Conservation (phyloP, 2,888 invertebrate genomes). For the Drosophila subquinaria region DNA sequence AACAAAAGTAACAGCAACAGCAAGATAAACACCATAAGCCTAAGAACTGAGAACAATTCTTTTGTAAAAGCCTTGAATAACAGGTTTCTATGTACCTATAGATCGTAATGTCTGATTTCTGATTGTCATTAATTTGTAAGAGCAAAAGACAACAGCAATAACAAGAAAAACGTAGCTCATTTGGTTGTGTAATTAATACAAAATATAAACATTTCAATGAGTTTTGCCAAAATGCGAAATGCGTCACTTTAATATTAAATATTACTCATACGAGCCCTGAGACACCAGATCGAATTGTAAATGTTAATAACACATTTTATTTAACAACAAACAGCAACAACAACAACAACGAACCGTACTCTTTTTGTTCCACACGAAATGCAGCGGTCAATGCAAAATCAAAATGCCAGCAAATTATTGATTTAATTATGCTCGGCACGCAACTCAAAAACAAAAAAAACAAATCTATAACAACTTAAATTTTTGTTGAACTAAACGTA, state of each 20-base stretch:
- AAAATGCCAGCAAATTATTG: constrained; percentile 25
- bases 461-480: constrained; percentile 26
- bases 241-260: constrained; percentile 53
- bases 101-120: constrained; percentile 45
- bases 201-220: constrained; percentile 8
- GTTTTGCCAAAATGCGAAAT: constrained; percentile 28
- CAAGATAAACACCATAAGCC: constrained; percentile 30
- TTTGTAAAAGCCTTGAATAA: constrained; percentile 46
- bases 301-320: constrained; percentile 16
- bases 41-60: constrained; percentile 32
- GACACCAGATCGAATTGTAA: constrained; percentile 34
- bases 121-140: constrained; percentile 47
- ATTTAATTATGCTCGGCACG: constrained; percentile 32
- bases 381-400: constrained; percentile 42
- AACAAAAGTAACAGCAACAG: constrained; percentile 22
- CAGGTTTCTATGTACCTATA: constrained; percentile 40
- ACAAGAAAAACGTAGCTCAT: constrained; percentile 39
- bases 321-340: constrained; percentile 7
- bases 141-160: constrained; percentile 53
- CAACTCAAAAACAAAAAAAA: constrained; percentile 47
- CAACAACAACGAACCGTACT: constrained; percentile 28
- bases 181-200: constrained; percentile 48
- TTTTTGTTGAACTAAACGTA: constrained; percentile 34
- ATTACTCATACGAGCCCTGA: constrained; percentile 43
- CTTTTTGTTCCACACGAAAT: constrained; percentile 61